phyloP scores from a whole-genome alignment of 1,140 invertebrate genomes.

The Triops cancriformis region DNA sequence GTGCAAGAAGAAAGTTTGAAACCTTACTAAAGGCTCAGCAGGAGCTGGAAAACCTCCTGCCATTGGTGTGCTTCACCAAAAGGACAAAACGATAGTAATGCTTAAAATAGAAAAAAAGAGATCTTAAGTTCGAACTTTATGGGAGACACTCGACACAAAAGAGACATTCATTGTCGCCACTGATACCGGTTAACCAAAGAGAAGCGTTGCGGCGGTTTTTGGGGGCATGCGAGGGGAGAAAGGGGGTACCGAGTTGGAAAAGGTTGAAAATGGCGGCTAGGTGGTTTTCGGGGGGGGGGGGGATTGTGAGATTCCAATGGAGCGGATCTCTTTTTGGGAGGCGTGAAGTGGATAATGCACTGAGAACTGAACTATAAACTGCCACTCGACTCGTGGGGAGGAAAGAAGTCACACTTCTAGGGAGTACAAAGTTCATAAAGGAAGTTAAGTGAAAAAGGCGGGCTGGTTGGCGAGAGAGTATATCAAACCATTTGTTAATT shows the following conservation, averaged over 20 bases:
- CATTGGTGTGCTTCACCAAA: background rate
- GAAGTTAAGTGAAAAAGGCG: background rate
- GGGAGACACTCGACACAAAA: background rate
- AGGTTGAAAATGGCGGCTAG: background rate
- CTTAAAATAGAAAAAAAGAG: background rate
- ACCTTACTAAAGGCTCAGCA: background rate
- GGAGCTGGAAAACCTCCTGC: background rate
- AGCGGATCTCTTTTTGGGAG: background rate
- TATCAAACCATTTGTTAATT: background rate
- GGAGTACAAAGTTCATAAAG: background rate
- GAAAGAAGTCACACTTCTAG: constrained; percentile 5
- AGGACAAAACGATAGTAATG: background rate
- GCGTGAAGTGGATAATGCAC: constrained; percentile 9
- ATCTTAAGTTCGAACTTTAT: background rate
- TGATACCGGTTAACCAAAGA: background rate
- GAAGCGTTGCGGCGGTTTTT: background rate
- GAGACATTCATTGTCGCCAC: background rate
- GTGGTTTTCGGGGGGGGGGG: background rate
- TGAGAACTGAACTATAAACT: background rate
- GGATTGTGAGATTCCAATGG: constrained; percentile 5
- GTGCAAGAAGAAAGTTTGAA: background rate
- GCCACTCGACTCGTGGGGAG: background rate
- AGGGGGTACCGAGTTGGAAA: background rate
- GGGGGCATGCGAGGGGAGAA: background rate
- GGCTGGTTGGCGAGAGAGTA: background rate